Conservation (phyloP, 2,888 invertebrate species). For the Chloroclysta siterata region DNA sequence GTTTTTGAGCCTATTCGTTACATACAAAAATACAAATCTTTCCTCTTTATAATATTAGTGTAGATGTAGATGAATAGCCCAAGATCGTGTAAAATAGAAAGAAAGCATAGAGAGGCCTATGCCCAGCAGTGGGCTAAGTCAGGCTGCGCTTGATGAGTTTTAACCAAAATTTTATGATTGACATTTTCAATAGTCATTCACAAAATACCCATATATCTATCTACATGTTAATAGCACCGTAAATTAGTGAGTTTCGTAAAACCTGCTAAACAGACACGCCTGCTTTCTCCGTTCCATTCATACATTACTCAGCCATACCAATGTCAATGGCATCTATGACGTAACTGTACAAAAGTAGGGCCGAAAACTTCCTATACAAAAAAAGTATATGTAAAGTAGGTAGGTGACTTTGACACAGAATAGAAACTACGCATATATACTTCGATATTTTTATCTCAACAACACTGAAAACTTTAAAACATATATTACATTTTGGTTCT, state of each 20-base stretch:
- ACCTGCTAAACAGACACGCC: constrained; percentile 55
- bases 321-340: constrained; percentile 44
- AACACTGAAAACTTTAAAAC: no score
- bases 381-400: neutral
- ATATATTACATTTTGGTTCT: no score
- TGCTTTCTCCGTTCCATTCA: constrained; percentile 68
- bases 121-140: no score
- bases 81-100: no score
- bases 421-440: no score
- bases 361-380: constrained; percentile 4
- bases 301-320: constrained; percentile 57
- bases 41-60: no score
- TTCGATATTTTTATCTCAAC: no score
- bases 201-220: constrained; percentile 15
- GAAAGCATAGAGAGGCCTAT: no score
- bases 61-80: no score
- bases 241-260: constrained; percentile 46
- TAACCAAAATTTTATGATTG: constrained; percentile 1
- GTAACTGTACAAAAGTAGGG: constrained; percentile 25
- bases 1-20: no score
- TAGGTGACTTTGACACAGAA: no score
- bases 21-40: no score
- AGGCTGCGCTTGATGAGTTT: neutral
- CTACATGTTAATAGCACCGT: constrained; percentile 26
- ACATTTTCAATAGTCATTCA: constrained; percentile 8